phyloP scores from a whole-genome alignment of 2,113 vertebrate genomes.

The Donacobius atricapilla region DNA sequence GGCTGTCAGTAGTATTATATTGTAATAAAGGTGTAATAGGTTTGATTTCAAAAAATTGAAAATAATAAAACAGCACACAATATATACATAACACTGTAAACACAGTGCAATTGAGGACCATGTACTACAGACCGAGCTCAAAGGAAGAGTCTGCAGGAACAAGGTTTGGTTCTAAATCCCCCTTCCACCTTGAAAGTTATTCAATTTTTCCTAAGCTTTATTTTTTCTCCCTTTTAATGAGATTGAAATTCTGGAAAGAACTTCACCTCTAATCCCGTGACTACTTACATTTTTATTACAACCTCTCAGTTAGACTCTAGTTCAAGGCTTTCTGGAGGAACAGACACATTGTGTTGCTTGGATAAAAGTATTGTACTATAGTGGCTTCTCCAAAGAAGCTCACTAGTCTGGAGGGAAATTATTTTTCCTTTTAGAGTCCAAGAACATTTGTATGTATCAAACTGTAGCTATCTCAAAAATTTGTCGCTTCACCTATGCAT shows the following conservation, averaged over 20 bases:
- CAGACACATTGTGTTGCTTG: background rate
- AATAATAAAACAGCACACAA: background rate
- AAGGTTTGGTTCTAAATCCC: background rate
- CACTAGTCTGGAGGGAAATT: background rate
- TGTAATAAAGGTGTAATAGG: background rate
- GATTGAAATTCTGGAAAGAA: background rate
- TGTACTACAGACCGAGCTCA: background rate
- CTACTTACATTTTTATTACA: background rate
- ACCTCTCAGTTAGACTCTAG: background rate
- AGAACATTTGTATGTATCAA: background rate
- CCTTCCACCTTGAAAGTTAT: background rate
- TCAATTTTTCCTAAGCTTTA: background rate
- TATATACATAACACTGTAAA: background rate
- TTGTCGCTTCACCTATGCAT: background rate
- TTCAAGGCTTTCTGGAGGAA: background rate
- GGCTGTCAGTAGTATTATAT: background rate
- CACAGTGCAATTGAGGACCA: background rate
- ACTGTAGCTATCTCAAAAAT: background rate
- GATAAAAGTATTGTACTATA: background rate
- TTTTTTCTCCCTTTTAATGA: background rate
- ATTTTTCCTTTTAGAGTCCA: background rate
- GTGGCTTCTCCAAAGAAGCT: background rate
- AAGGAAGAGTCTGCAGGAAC: background rate
- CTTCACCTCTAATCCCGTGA: background rate
- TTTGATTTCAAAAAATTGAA: background rate